Evolutionary conservation across 2,113 vertebrate genomes (phyloP), one percentile per base, ranked within the genome.

Genomic region (Scytalopus superciliaris): DNA sequence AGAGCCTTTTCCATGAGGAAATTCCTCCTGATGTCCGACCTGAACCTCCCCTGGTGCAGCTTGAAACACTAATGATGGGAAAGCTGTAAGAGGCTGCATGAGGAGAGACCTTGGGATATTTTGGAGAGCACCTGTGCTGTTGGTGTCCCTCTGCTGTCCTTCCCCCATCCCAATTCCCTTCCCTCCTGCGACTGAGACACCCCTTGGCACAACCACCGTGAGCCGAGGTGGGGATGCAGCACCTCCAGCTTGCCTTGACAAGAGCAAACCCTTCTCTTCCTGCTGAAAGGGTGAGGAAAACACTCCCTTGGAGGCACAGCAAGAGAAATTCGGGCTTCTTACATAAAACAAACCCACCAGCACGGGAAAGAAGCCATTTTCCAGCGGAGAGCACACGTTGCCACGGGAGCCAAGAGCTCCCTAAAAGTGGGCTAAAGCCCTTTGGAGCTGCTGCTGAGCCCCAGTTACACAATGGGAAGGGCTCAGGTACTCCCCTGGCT

Each of bases 401-500:
- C 66, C 45, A 7, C 23, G 7, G 69, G 60, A 56, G 18, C 6
- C 33, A 19, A 39, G 28, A 1, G 0, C 69, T 47, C 10, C 52
- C 23, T 24, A 35, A 10, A 69, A 66, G 7, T 1, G 35, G 87
- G 57, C 24, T 57, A 5, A 25, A 30, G 9, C 39, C 57, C 39
- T 49, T 62, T 39, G 55, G 45, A 47, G 35, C 33, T 62, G 3
- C 7, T 53, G 57, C 45, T 69, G 3, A 21, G 56, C 40, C n/a
- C 68, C 21, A 0, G 76, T 84, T 50, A 75, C 78, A 87, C 94
- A 78, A 77, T 40, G 35, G 64, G 28, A 14, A 85, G 89, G 86
- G 45, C 95, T 96, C 85, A 85, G 88, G 92, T 93, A 90, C 49
- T 79, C 90, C 90, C 63, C 91, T 30, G 90, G 75, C 93, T 94